These are phyloP conservation scores for Phlogophora meticulosa DNA, from an alignment of 2,888 invertebrate genomes.

Conservation along the genomic window DNA sequence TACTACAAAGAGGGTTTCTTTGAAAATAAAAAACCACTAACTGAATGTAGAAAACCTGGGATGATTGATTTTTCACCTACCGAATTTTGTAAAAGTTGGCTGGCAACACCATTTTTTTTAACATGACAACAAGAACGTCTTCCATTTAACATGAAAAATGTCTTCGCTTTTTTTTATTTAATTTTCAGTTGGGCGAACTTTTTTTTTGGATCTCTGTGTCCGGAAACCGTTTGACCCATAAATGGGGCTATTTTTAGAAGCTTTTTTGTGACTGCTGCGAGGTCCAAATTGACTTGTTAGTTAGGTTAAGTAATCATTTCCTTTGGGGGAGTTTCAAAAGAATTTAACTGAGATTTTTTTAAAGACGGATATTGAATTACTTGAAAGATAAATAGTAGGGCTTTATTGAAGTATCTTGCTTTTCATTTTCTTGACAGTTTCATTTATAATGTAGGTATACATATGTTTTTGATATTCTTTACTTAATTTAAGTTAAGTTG, in stretches of 20 bases:
- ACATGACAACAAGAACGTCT: neutral
- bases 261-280: constrained; percentile 14
- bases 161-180: neutral
- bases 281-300: constrained; percentile 36
- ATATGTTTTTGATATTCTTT: no score
- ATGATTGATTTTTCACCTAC: no score
- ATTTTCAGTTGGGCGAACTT: constrained; percentile 16
- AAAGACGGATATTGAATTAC: neutral
- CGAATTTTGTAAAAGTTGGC: no score
- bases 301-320: constrained; percentile 35
- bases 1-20: no score
- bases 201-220: constrained; percentile 11
- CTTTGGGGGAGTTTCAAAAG: neutral
- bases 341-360: constrained; percentile 9
- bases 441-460: neutral
- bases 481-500: no score
- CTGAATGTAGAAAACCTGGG: no score
- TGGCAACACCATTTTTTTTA: neutral
- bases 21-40: no score
- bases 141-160: constrained; percentile 3
- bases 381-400: neutral
- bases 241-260: constrained; percentile 18
- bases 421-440: neutral
- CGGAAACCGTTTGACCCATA: constrained; percentile 12
- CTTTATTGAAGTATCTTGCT: neutral